These are phyloP conservation scores for Xiphophorus hellerii DNA, from an alignment of 2,113 vertebrate species.

Conservation along the genomic window DNA sequence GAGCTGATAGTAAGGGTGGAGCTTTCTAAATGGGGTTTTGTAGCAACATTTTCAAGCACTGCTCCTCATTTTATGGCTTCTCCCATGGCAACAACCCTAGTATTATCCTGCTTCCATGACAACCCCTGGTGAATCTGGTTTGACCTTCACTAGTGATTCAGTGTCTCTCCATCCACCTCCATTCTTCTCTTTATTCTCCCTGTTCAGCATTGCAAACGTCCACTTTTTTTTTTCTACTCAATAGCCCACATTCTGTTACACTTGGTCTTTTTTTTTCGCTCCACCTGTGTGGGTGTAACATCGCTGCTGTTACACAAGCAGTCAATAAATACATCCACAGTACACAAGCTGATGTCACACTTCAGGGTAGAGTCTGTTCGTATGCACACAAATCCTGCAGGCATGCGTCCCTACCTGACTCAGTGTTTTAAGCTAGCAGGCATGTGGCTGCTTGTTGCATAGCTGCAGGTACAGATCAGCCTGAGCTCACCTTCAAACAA, in stretches of 20 bases:
- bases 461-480: constrained; percentile 64
- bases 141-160: constrained; percentile 77
- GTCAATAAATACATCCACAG: constrained; percentile 46
- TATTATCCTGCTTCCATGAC: constrained; percentile 76
- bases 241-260: constrained; percentile 53
- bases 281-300: constrained; percentile 66
- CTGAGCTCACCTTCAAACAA: constrained; percentile 55
- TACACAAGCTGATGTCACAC: constrained; percentile 60
- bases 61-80: constrained; percentile 62
- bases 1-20: constrained; percentile 45
- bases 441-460: constrained; percentile 63
- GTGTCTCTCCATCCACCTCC: constrained; percentile 69
- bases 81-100: constrained; percentile 74
- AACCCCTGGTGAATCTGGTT: constrained; percentile 71
- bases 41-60: constrained; percentile 41
- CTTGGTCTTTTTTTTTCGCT: constrained; percentile 20
- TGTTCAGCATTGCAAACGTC: constrained; percentile 48
- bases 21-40: constrained; percentile 51
- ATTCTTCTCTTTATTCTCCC: constrained; percentile 56
- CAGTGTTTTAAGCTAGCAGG: constrained; percentile 43
- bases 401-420: constrained; percentile 54
- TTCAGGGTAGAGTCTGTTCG: constrained; percentile 59
- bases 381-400: constrained; percentile 20
- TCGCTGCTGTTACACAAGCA: constrained; percentile 67
- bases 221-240: constrained; percentile 22